Evolutionary conservation across 2,888 invertebrate genomes (phyloP), one percentile per base, ranked within the genome.

Genomic region (Leptothorax acervorum): DNA sequence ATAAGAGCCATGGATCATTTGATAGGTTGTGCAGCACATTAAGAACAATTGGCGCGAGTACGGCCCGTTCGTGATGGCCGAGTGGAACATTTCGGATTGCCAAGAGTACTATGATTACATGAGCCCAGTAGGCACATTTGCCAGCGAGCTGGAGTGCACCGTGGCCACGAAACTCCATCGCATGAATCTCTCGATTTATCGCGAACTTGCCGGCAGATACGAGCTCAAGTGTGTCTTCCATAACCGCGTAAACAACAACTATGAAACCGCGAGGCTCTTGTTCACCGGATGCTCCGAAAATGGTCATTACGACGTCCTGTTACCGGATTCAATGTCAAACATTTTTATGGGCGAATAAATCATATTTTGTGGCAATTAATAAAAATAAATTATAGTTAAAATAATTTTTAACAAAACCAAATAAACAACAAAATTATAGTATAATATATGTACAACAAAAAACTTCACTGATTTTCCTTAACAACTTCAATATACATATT

Each of bases 241-340:
- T 82, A 93, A 92, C 48, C 90, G 82, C 18, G 86, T 92, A 1
- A 89, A 84, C 51, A 65, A 48, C 23, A 81, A 85, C 18, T 90
- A 86, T 35, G 85, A 87, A 23, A 93, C 93, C 0, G 94, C 93
- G 0, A 91, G 94, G 57, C 88, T 94, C 1, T 78, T 94, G 4
- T 94, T 94, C 87, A 93, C 91, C 51, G 94, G 94, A 55, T 91
- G 87, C 60, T 92, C 93, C 45, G 94, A 94, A 23, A 93, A 89
- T 60, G 94, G 94, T 35, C 94, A 94, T 63, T 94, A 94, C 83
- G 93, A 94, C 55, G 93, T 94, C 9, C 86, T 94, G 2, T 57
- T 92, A 4, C 85, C 86, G n/a, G 88, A 88, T 18, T 88, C 35
- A 48, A 15, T 78, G n/a, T 18, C 78, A 23, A 42, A 3, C 11